These are phyloP conservation scores for Rhadinocentrus ornatus DNA, from an alignment of 2,797 vertebrate genomes.

Conservation along the genomic window DNA sequence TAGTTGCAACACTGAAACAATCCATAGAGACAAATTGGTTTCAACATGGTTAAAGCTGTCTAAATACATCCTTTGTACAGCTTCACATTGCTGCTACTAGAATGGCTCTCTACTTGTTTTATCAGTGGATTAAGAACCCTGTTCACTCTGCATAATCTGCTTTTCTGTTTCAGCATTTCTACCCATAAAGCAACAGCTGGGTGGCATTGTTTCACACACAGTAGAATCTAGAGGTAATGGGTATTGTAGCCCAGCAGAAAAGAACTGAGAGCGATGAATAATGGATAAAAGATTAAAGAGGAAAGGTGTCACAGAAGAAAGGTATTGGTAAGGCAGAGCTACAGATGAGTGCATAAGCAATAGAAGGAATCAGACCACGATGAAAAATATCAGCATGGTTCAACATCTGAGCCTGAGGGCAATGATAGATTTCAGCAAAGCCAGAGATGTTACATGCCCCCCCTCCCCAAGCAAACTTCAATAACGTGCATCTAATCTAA, in stretches of 20 bases:
- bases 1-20: neutral
- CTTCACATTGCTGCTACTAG: neutral
- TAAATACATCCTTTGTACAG: neutral
- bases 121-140: conserved; percentile 10
- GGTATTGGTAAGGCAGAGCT: conserved; percentile 50
- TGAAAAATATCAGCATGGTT: conserved; percentile 31
- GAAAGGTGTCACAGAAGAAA: conserved; percentile 64
- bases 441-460: neutral
- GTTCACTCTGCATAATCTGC: conserved; percentile 29
- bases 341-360: conserved; percentile 63
- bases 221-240: conserved; percentile 49
- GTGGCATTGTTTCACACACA: conserved; percentile 37
- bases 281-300: conserved; percentile 62
- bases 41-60: neutral
- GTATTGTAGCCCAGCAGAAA: conserved; percentile 44
- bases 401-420: conserved; percentile 48
- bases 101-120: conserved; percentile 6
- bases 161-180: conserved; percentile 41
- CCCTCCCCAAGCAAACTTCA: conserved; percentile 49
- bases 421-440: conserved; percentile 49
- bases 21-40: neutral
- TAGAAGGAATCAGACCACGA: conserved; percentile 39
- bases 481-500: conserved; percentile 53
- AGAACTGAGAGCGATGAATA: conserved; percentile 61
- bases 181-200: conserved; percentile 33